Base-by-base conservation (phyloP, 1,140 invertebrate species). In the Bicyclus anynana region DNA sequence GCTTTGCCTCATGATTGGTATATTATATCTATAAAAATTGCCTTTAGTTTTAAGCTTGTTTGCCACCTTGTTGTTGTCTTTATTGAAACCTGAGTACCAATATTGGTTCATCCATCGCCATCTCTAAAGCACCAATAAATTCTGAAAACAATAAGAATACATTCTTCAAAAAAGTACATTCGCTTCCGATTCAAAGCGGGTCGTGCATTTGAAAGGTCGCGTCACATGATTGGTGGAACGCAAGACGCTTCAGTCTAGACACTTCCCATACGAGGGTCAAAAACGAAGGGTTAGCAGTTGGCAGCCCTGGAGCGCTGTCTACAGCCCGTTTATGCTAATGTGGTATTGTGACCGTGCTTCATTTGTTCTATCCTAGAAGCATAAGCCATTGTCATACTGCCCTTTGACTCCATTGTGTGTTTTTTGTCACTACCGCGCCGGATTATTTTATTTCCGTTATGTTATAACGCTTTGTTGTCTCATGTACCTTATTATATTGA, bases 391-490 rank as follows among this genome's bases (percentile, higher is more conserved):
- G 81, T 87, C 74, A 77, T 77, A 58, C 35, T 86, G 79, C 76
- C 81, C 84, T 86, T 84, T 87, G 84, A 85, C 84, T 84, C 77
- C 40, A 88, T 88, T 88, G 84, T 87, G 49, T 81, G 74, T 84
- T 86, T 87, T 84, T 88, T 86, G 76, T 84, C 59, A 67, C 72
- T 65, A 60, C 59, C 51, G 63, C 59, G 44, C 47, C 53, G 71
- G 84, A 87, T 83, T 78, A 86, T 87, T 87, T 86, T 84, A 87
- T 87, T 84, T 87, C 81, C 84, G 76, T 84, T 84, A 84, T 74
- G 68, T 78, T 72, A 72, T 66, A 66, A 62, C 51, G 53, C 68
- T 80, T 80, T 81, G 74, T 81, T 82, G 74, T 74, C 67, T 76
- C 69, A 65, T 74, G 72, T 69, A 64, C 21, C 46, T 72, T 74